Conservation (phyloP, 2,888 invertebrate species). For the Sinhomidia bicolor region DNA sequence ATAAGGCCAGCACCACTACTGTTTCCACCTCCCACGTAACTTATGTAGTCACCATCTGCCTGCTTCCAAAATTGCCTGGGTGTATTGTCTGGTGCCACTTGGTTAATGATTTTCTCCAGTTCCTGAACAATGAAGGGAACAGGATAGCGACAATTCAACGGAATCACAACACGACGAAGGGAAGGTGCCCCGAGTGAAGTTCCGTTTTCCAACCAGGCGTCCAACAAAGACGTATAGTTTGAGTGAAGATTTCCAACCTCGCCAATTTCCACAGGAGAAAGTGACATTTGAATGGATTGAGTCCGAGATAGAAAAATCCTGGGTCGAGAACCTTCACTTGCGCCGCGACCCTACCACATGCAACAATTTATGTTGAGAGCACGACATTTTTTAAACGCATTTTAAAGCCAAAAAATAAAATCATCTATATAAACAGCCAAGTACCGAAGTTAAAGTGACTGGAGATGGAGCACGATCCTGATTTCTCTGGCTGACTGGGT, state of each 20-base stretch:
- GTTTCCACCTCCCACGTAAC: background rate
- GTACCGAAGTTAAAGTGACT: constrained; percentile 45
- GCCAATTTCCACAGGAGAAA: constrained; percentile 81
- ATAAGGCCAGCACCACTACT: background rate
- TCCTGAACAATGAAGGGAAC: constrained; percentile 77
- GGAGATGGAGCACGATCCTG: constrained; percentile 64
- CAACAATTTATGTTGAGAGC: background rate
- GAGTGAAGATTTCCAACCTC: constrained; percentile 84
- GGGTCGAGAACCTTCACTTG: constrained; percentile 64
- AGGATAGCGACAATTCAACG: constrained; percentile 75
- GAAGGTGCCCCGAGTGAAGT: constrained; percentile 84
- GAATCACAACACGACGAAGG: constrained; percentile 70
- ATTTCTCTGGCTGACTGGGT: background rate
- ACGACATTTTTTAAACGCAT: background rate
- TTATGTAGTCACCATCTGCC: constrained; percentile 5
- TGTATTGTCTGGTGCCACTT: constrained; percentile 77
- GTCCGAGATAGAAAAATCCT: constrained; percentile 46
- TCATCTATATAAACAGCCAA: background rate
- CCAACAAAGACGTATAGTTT: constrained; percentile 84
- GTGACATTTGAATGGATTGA: constrained; percentile 53
- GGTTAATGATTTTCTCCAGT: constrained; percentile 79
- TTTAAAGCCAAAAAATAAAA: background rate
- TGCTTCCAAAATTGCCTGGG: constrained; percentile 78
- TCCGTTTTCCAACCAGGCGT: constrained; percentile 86
- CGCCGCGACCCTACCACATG: constrained; percentile 54